Evolutionary conservation across 2,797 vertebrate species (phyloP).

Genomic region (Periophthalmus magnuspinnatus): DNA sequence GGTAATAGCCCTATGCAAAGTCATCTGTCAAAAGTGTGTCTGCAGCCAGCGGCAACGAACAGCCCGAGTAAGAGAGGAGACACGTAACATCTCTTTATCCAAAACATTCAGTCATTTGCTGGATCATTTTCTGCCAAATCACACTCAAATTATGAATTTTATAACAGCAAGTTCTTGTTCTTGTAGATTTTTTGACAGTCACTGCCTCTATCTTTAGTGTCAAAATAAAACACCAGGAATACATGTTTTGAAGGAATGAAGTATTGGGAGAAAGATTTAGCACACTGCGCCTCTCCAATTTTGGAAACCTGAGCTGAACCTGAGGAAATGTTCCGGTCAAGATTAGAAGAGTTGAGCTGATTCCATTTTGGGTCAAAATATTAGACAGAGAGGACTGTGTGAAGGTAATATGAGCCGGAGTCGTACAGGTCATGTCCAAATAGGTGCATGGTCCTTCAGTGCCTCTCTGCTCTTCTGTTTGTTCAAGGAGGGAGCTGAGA

Average conservation of each 20-base stretch:
- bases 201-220: not conserved
- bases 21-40: conserved; percentile 62
- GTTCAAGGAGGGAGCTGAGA: conserved; percentile 8
- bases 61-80: conserved; percentile 38
- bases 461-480: conserved; percentile 1
- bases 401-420: conserved; percentile 4
- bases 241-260: conserved; percentile 14
- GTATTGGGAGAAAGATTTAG: conserved; percentile 39
- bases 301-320: conserved; percentile 49
- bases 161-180: no score
- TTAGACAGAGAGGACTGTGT: conserved; percentile 18
- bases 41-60: conserved; percentile 57
- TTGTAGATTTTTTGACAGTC: no score
- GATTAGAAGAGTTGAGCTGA: conserved; percentile 21
- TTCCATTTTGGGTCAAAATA: conserved; percentile 60
- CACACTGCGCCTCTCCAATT: conserved; percentile 41
- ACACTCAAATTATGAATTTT: not conserved
- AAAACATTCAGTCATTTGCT: conserved; percentile 61
- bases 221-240: not conserved
- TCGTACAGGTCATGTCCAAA: conserved; percentile 18
- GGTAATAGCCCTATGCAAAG: conserved; percentile 64
- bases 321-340: conserved; percentile 38
- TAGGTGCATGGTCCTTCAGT: not conserved
- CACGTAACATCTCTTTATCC: conserved; percentile 53
- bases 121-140: conserved; percentile 53